Evolutionary conservation across 2,113 vertebrate species (phyloP).

Genomic region (Platanista minor): DNA sequence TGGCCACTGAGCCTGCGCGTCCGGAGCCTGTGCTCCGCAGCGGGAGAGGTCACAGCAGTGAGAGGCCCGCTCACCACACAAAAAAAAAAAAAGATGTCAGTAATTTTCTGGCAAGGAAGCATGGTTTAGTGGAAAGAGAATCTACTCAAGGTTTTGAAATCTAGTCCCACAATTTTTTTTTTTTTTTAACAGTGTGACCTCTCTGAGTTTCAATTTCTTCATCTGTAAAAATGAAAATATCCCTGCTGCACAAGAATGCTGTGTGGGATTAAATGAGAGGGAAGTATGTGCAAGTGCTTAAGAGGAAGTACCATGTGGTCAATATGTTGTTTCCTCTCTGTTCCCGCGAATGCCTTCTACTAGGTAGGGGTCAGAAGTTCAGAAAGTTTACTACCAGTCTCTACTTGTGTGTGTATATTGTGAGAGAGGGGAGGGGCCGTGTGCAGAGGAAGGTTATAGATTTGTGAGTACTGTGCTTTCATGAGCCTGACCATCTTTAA

Average conservation of each 20-base stretch:
- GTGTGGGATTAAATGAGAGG: background rate
- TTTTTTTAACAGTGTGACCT: background rate
- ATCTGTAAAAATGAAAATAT: background rate
- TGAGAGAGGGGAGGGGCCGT: background rate
- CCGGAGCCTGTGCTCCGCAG: too few relatives aligned
- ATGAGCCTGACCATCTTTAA: background rate
- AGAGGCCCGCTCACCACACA: too few relatives aligned
- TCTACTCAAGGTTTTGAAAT: background rate
- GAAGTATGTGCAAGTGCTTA: background rate
- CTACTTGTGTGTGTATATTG: background rate
- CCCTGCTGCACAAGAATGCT: background rate
- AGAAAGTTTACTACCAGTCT: background rate
- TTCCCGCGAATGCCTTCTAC: background rate
- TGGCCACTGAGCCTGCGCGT: too few relatives aligned
- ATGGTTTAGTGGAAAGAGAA: background rate
- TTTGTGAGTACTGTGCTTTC: background rate
- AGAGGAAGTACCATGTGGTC: background rate
- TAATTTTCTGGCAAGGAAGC: background rate
- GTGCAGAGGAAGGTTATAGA: background rate
- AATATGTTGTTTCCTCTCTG: background rate
- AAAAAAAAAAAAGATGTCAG: background rate
- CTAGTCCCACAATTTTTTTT: background rate
- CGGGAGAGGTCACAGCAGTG: too few relatives aligned
- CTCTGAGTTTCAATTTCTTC: background rate
- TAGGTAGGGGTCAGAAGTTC: background rate